Evolutionary conservation across 2,113 vertebrate species (phyloP).

Genomic region (Maccullochella peelii): DNA sequence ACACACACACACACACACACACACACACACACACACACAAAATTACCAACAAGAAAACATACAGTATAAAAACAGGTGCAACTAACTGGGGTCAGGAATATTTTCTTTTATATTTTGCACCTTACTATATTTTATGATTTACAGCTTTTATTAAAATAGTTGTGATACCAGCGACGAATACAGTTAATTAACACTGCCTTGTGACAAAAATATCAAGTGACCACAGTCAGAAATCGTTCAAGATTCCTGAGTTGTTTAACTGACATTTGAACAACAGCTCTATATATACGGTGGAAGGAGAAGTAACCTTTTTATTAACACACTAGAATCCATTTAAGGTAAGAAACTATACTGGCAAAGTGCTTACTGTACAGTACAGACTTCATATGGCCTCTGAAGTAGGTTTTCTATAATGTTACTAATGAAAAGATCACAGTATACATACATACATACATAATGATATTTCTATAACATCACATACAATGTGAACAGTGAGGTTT

Average conservation of each 20-base stretch:
- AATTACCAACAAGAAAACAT: conserved; percentile 59
- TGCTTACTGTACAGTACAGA: conserved; percentile 81
- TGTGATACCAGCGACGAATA: conserved; percentile 49
- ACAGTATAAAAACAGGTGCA: conserved; percentile 76
- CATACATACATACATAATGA: conserved; percentile 25
- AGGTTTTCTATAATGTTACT: conserved; percentile 38
- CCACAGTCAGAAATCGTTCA: conserved; percentile 63
- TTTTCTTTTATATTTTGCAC: conserved; percentile 44
- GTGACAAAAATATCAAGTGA: conserved; percentile 58
- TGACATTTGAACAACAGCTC: conserved; percentile 60
- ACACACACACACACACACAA: conserved; percentile 33
- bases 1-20: conserved; percentile 33
- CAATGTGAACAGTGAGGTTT: conserved; percentile 58
- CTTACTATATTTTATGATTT: conserved; percentile 45
- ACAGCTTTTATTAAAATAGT: conserved; percentile 65
- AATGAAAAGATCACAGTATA: conserved; percentile 52
- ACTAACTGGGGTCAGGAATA: conserved; percentile 42
- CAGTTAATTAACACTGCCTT: conserved; percentile 27
- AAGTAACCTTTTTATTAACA: conserved; percentile 30
- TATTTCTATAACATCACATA: conserved; percentile 59
- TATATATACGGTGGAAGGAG: conserved; percentile 31
- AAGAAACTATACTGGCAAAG: conserved; percentile 78
- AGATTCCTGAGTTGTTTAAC: conserved; percentile 67
- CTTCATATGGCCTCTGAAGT: conserved; percentile 76
- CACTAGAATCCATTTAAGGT: conserved; percentile 48